These are phyloP conservation scores for Cassiopea xamachana DNA, from an alignment of 30 jellyfish, hydroid and myxozoan genomes.

Conservation along the genomic window DNA sequence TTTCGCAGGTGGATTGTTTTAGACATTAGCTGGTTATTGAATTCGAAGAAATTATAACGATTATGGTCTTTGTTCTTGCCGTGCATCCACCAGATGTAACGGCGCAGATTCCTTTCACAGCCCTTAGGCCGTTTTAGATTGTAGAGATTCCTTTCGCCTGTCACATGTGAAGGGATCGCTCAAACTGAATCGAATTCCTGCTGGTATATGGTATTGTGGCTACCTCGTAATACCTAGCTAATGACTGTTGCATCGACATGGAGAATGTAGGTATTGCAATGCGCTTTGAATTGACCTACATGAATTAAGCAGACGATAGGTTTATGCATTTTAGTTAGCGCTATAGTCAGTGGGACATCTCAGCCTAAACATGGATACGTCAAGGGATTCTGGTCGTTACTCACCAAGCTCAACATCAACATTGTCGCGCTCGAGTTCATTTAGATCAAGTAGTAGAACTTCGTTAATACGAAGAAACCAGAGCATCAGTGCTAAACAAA, in stretches of 20 bases:
- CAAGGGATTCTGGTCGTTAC: conserved; percentile 79
- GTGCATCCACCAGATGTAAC: conserved; percentile 58
- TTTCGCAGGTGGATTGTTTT: conserved; percentile 73
- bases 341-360: background rate
- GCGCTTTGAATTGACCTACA: conserved; percentile 46
- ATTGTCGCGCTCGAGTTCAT: conserved; percentile 83
- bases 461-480: conserved; percentile 92
- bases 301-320: background rate
- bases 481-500: conserved; percentile 96
- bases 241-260: background rate
- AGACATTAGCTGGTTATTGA: conserved; percentile 65
- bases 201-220: background rate
- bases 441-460: conserved; percentile 86
- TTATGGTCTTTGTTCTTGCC: conserved; percentile 77
- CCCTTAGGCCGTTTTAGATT: conserved; percentile 34
- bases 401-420: conserved; percentile 64
- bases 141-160: background rate
- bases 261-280: conserved; percentile 14
- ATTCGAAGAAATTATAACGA: conserved; percentile 62
- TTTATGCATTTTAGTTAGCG: background rate
- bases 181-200: background rate
- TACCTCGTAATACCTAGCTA: background rate
- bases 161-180: conserved; percentile 16
- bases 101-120: conserved; percentile 35
- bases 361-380: conserved; percentile 52